Conservation (phyloP, 2,113 vertebrate species). For the Copsychus sechellarum region DNA sequence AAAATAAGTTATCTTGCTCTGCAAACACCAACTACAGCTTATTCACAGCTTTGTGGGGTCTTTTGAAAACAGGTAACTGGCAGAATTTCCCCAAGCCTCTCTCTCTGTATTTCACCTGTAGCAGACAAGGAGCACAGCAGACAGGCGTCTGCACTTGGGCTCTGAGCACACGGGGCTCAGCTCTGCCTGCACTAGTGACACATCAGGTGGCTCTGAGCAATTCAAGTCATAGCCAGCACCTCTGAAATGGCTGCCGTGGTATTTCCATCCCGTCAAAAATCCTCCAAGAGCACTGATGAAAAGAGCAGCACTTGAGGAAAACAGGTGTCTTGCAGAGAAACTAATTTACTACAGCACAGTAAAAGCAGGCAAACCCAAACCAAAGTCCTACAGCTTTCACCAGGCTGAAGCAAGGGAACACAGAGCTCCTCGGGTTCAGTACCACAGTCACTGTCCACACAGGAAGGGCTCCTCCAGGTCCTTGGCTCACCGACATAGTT, state of each 20-base stretch:
- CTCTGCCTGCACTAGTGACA: accelerated
- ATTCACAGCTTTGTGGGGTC: background rate
- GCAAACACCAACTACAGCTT: background rate
- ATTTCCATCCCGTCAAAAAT: background rate
- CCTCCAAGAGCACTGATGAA: background rate
- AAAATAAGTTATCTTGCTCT: background rate
- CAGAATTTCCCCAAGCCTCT: accelerated
- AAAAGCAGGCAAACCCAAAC: background rate
- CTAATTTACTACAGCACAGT: background rate
- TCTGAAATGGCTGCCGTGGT: accelerated
- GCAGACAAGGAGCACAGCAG: background rate
- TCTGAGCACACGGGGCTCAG: accelerated
- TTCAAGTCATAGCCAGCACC: background rate
- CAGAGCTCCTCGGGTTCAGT: accelerated
- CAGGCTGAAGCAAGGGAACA: background rate
- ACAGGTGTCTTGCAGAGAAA: accelerated
- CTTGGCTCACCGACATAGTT: accelerated
- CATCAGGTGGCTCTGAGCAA: accelerated
- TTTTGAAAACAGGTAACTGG: background rate
- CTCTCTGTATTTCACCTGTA: background rate
- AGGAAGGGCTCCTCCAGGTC: background rate
- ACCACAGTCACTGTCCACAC: accelerated
- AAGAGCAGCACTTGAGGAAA: background rate
- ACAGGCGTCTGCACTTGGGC: background rate
- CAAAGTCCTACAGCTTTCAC: background rate